A percentile compares a stretch with the other conserved stretches of the same genome.
These are phyloP conservation scores for Phoenicopterus ruber DNA, from an alignment of 2,113 vertebrate species.

Conservation along the genomic window DNA sequence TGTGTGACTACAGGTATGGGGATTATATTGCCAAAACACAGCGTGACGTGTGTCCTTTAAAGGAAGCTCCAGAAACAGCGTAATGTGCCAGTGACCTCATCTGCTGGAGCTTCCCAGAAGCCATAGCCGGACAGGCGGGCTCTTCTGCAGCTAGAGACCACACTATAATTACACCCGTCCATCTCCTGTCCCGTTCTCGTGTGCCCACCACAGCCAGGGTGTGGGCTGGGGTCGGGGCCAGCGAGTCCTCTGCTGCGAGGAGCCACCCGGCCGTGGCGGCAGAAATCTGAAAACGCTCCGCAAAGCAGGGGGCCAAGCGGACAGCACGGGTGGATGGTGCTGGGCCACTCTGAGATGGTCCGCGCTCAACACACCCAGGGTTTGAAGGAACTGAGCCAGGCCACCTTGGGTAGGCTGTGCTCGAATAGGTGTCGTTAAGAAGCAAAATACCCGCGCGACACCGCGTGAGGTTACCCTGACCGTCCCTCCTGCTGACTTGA, in stretches of 20 bases:
- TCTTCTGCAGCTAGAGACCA: background rate
- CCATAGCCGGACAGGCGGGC: background rate
- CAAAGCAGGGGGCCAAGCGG: background rate
- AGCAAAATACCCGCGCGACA: background rate
- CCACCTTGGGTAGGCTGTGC: rapidly evolving
- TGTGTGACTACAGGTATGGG: background rate
- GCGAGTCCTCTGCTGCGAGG: background rate
- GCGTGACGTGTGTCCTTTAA: background rate
- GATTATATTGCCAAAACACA: background rate
- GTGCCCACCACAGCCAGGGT: background rate
- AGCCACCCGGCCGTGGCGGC: background rate
- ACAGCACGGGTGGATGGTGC: background rate
- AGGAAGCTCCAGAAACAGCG: background rate
- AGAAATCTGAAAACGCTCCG: background rate
- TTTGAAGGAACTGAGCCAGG: background rate
- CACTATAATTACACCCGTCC: background rate
- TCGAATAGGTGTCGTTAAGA: background rate
- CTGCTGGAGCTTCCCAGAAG: background rate
- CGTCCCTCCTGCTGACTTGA: background rate
- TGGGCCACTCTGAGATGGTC: background rate
- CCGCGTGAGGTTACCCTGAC: no score
- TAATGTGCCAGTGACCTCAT: background rate
- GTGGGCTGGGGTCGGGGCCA: background rate
- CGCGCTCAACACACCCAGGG: background rate
- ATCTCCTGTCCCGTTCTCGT: background rate